Base-by-base conservation (phyloP, 2,797 vertebrate species). In the Somateria mollissima region DNA sequence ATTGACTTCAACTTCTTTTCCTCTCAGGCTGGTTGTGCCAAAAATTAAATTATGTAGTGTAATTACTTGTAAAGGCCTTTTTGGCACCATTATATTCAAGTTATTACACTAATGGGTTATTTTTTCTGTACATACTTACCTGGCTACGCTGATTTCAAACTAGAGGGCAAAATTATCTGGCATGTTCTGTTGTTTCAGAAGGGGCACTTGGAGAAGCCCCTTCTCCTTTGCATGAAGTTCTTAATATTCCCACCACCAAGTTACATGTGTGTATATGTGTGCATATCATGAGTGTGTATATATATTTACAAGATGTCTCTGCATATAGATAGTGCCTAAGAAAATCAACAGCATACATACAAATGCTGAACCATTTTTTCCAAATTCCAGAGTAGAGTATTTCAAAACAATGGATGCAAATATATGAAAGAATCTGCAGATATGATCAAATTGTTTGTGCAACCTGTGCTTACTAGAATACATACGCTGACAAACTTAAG, bases 21-120 rank as follows among this genome's bases (percentile, higher is more conserved):
- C 13, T 4, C 36, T n/a, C 36, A 4, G 2, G 28, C 57, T 16
- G 27, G 37, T 22, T 21, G 37, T 81, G 62, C 71, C 64, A 94
- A 82, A 86, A 91, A 78, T 56, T 56, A 72, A 60, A 86, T 67
- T 39, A 58, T 2, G 10, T 30, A 73, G 43, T 9, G 39, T 73
- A 90, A 88, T 86, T 81, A 91, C 53, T 86, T 71, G 30, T 60
- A 90, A 90, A 71, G 66, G 56, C 61, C 36, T 90, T 87, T 82
- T 70, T 1, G 9, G 64, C 57, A 84, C 47, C 27, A 43, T 76
- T 78, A 47, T 66, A 60, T 32, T 78, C 45, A 88, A 86, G 51
- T 80, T 75, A 34, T 7, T 58, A 81, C 10, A 81, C 10, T 36
- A 80, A 85, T 54, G 20, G 64, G 12, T 39, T 39, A 6, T 20